Evolutionary conservation across 2,888 invertebrate genomes (phyloP).

Genomic region (Ornithoptera alexandrae): DNA sequence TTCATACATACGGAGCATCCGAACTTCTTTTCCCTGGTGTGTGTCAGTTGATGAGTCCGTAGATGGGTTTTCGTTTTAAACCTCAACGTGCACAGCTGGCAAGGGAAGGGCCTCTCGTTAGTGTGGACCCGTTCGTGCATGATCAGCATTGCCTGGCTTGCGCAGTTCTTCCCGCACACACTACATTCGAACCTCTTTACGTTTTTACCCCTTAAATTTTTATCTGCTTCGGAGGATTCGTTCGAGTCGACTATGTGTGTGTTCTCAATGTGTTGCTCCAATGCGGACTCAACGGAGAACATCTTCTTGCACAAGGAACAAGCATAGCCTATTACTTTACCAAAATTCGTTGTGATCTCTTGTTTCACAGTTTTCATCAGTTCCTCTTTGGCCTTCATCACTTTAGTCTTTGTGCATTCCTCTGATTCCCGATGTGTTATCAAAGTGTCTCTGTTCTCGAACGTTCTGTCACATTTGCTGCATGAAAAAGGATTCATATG

Average conservation of each 20-base stretch:
- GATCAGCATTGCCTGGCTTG: slow-evolving; percentile 72
- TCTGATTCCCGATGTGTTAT: slow-evolving; percentile 53
- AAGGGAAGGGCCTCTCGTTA: slow-evolving; percentile 71
- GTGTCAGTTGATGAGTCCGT: slow-evolving; percentile 73
- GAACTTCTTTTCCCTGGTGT: slow-evolving; percentile 75
- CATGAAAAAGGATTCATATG: slow-evolving; percentile 65
- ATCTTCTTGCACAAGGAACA: slow-evolving; percentile 73
- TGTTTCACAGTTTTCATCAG: slow-evolving; percentile 70
- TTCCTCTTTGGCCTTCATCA: slow-evolving; percentile 60
- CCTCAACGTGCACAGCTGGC: slow-evolving; percentile 65
- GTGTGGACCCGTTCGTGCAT: slow-evolving; percentile 78
- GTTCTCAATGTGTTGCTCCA: slow-evolving; percentile 68
- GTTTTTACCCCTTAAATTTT: slow-evolving; percentile 49
- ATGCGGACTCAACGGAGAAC: slow-evolving; percentile 68
- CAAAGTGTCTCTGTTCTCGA: slow-evolving; percentile 52
- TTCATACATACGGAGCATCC: slow-evolving; percentile 78
- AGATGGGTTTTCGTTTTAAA: slow-evolving; percentile 77
- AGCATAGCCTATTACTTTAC: slow-evolving; percentile 66
- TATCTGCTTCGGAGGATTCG: slow-evolving; percentile 59
- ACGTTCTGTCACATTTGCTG: slow-evolving; percentile 59
- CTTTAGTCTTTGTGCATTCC: slow-evolving; percentile 56
- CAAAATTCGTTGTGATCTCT: slow-evolving; percentile 63
- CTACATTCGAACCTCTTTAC: slow-evolving; percentile 65
- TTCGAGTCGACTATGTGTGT: slow-evolving; percentile 61
- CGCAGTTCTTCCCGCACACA: slow-evolving; percentile 68